Conservation (phyloP, 2,113 vertebrate genomes). For the Miniopterus natalensis region DNA sequence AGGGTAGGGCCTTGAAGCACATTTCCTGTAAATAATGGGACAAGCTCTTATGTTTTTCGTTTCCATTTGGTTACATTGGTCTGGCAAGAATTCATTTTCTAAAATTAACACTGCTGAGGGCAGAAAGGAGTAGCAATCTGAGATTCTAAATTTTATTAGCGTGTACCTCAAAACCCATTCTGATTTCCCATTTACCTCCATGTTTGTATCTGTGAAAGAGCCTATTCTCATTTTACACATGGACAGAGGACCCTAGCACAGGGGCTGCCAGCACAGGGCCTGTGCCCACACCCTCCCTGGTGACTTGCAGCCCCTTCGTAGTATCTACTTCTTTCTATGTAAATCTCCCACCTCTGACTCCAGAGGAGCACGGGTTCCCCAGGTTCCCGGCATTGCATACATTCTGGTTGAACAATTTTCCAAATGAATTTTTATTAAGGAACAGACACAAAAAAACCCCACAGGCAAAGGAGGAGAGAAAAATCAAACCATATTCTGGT, state of each 20-base stretch:
- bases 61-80: background rate
- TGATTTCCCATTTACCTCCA: background rate
- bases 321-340: constrained; percentile 40
- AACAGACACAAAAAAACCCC: background rate
- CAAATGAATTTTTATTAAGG: constrained; percentile 75
- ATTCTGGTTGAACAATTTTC: constrained; percentile 63
- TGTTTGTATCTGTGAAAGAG: constrained; percentile 41
- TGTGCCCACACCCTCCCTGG: background rate
- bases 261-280: background rate
- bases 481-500: background rate
- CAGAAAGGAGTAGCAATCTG: background rate
- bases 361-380: background rate
- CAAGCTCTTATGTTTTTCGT: background rate
- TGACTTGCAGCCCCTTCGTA: background rate
- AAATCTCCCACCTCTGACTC: constrained; percentile 37
- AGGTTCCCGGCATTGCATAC: constrained; percentile 61
- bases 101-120: constrained; percentile 6
- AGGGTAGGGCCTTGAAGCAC: background rate
- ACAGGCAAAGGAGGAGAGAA: background rate
- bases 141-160: constrained; percentile 44
- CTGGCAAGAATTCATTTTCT: background rate
- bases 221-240: constrained; percentile 70
- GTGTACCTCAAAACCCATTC: background rate
- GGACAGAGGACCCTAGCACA: background rate
- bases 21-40: background rate